A percentile compares a stretch with the other conserved stretches of the same genome.
Evolutionary conservation across 1,140 invertebrate genomes (phyloP).

Genomic region (Dendrolimus kikuchii): DNA sequence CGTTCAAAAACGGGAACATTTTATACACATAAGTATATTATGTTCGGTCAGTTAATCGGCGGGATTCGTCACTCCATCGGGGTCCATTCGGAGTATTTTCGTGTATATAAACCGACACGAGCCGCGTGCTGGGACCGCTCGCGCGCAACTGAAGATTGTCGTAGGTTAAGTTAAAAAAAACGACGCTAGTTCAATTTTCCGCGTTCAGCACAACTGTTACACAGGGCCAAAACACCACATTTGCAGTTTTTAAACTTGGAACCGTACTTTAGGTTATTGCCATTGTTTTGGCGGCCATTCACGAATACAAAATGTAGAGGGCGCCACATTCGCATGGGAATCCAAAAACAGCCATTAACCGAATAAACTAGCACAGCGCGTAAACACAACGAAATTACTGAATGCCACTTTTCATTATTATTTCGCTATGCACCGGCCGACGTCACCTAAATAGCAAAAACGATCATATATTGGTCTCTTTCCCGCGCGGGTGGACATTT

Average conservation of each 20-base stretch:
- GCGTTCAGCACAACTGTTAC: conserved; percentile 34
- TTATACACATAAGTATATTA: conserved; percentile 18
- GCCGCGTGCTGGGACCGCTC: conserved; percentile 53
- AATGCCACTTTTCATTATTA: conserved; percentile 69
- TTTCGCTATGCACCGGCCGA: conserved; percentile 63
- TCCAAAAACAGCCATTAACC: conserved; percentile 26
- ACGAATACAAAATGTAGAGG: conserved; percentile 30
- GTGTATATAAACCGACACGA: conserved; percentile 36
- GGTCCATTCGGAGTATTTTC: conserved; percentile 48
- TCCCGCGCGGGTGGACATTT: conserved; percentile 33
- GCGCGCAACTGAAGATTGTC: conserved; percentile 65
- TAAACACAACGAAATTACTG: conserved; percentile 68
- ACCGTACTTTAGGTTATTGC: conserved; percentile 14
- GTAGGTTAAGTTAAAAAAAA: conserved; percentile 62
- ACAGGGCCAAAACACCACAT: conserved; percentile 35
- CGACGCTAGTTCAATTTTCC: conserved; percentile 61
- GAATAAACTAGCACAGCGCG: conserved; percentile 64
- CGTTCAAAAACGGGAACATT: conserved; percentile 41
- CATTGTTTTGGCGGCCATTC: conserved; percentile 51
- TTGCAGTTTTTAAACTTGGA: neutral
- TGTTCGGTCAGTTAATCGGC: conserved; percentile 38
- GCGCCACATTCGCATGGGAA: conserved; percentile 28
- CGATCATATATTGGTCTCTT: conserved; percentile 40
- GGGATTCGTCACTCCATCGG: conserved; percentile 22
- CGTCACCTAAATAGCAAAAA: conserved; percentile 57